Evolutionary conservation across 1,140 invertebrate genomes (phyloP).

Genomic region (Branchinecta lynchi): DNA sequence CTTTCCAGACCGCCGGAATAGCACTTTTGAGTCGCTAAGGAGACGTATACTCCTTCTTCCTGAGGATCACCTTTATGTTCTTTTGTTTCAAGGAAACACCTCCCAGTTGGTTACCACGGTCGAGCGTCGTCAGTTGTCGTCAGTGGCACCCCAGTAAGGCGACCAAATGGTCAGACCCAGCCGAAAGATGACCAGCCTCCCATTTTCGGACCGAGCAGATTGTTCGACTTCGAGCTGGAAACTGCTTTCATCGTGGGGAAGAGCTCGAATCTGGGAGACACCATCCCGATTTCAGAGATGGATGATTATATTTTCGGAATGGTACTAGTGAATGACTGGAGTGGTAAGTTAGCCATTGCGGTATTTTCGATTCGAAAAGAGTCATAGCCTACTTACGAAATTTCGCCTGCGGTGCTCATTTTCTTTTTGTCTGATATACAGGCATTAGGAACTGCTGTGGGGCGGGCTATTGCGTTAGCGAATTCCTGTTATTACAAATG

Average conservation of each 20-base stretch:
- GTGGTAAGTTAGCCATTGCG: conserved; percentile 45
- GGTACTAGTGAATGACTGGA: conserved; percentile 99
- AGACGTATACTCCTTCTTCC: too few relatives aligned
- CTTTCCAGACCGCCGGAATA: too few relatives aligned
- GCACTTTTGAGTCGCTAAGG: too few relatives aligned
- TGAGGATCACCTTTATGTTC: too few relatives aligned
- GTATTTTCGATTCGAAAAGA: too few relatives aligned
- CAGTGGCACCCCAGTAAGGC: conserved; percentile 74
- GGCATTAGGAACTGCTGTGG: too few relatives aligned
- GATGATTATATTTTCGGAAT: conserved; percentile 93
- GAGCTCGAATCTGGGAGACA: conserved; percentile 54
- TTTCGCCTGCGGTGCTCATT: too few relatives aligned
- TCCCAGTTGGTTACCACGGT: conserved; percentile 96
- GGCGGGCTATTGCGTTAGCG: too few relatives aligned
- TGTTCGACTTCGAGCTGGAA: conserved; percentile 95
- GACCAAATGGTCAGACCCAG: conserved; percentile 78
- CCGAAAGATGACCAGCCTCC: conserved; percentile 67
- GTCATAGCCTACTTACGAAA: too few relatives aligned
- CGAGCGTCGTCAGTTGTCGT: conserved; percentile 86
- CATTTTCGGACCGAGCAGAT: conserved; percentile 62
- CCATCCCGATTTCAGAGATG: conserved; percentile 63
- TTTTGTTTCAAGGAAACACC: conserved; percentile 55
- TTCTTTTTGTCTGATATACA: too few relatives aligned
- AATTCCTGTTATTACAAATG: too few relatives aligned
- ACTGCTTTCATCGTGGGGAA: conserved; percentile 81